Evolutionary conservation across 2,888 invertebrate species (phyloP).

Genomic region (Oligia latruncula): DNA sequence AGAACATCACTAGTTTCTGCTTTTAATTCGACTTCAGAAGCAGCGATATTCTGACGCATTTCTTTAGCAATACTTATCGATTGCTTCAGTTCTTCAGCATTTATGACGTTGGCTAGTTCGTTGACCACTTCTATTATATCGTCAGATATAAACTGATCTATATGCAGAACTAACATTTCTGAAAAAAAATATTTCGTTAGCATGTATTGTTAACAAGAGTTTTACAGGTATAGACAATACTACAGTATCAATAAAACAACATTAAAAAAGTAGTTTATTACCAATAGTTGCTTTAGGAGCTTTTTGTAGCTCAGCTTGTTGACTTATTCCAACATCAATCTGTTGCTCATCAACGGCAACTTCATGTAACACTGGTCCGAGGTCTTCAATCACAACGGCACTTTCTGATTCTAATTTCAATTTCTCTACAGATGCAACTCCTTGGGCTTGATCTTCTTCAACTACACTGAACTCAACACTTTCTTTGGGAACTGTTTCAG

Average conservation of each 20-base stretch:
- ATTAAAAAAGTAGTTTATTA: conserved; percentile 18
- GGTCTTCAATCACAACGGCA: conserved; percentile 38
- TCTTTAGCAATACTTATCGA: conserved; percentile 72
- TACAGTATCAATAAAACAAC: background rate
- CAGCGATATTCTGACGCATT: conserved; percentile 68
- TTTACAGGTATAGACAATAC: background rate
- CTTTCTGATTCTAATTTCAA: conserved; percentile 38
- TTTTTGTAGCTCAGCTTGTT: conserved; percentile 34
- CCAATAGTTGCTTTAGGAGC: conserved; percentile 40
- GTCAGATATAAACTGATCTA: conserved; percentile 73
- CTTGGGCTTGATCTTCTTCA: conserved; percentile 13
- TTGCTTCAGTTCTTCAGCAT: conserved; percentile 67
- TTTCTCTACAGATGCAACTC: conserved; percentile 17
- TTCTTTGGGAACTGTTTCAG: conserved; percentile 25
- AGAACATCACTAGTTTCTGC: conserved; percentile 51
- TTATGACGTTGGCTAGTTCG: conserved; percentile 63
- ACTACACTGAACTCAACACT: conserved; percentile 7
- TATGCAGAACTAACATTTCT: conserved; percentile 71
- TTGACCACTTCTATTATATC: conserved; percentile 68
- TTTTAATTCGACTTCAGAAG: conserved; percentile 49
- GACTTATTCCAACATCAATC: conserved; percentile 14
- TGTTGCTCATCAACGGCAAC: conserved; percentile 24
- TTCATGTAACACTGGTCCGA: conserved; percentile 38
- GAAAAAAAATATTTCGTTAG: conserved; percentile 45
- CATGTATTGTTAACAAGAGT: background rate